Conservation (phyloP, 2,113 vertebrate genomes). For the Pseudopodoces humilis region DNA sequence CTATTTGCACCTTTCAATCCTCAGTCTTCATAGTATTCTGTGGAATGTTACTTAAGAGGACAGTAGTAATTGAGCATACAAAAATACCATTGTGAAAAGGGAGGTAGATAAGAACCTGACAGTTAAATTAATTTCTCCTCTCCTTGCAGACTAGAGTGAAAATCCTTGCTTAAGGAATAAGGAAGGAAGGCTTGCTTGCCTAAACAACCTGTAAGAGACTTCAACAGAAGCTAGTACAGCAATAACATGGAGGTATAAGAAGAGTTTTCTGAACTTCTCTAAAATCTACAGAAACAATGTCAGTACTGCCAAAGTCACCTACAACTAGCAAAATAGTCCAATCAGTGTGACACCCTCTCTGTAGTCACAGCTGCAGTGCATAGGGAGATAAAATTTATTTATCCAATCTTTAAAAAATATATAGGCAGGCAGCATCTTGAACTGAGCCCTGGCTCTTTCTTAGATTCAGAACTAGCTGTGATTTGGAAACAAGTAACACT, state of each 20-base stretch:
- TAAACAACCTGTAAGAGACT: background rate
- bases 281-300: background rate
- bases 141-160: background rate
- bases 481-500: background rate
- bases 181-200: background rate
- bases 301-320: background rate
- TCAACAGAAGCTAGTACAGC: background rate
- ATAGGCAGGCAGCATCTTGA: background rate
- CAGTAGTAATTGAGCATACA: background rate
- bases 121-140: background rate
- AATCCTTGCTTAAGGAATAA: background rate
- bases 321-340: background rate
- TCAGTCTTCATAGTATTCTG: background rate
- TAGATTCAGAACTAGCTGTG: background rate
- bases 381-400: background rate
- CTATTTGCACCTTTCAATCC: background rate
- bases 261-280: background rate
- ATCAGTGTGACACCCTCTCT: background rate
- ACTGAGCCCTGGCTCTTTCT: background rate
- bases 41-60: background rate
- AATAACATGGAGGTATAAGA: background rate
- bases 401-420: background rate
- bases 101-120: background rate
- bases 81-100: background rate
- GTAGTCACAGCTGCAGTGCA: background rate